A percentile compares a stretch with the other conserved stretches of the same genome.
phyloP scores from a whole-genome alignment of 2,888 invertebrate genomes.

The Acanthosepion pharaonis region DNA sequence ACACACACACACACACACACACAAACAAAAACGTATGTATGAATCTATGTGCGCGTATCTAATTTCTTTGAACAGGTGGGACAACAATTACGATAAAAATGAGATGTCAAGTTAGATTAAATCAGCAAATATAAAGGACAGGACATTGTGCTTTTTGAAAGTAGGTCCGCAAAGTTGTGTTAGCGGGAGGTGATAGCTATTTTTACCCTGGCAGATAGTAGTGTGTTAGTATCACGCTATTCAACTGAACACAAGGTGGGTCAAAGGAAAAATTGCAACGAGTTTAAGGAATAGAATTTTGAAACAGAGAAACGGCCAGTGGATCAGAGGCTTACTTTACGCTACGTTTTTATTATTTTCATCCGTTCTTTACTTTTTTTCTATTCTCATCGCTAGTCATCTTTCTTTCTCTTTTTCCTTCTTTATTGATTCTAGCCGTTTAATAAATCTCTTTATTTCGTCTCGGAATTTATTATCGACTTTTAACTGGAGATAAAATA shows the following conservation, averaged over 20 bases:
- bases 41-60: not conserved
- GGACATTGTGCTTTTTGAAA: not conserved
- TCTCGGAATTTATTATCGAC: too few species aligned
- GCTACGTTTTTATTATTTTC: too few species aligned
- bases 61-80: not conserved
- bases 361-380: too few species aligned
- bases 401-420: too few species aligned
- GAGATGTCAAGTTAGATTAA: not conserved
- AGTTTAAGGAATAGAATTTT: not conserved
- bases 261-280: not conserved
- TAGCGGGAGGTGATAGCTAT: not conserved
- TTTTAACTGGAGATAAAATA: too few species aligned
- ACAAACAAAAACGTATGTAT: too few species aligned
- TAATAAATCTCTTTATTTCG: too few species aligned
- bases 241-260: not conserved
- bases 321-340: not conserved
- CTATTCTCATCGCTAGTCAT: too few species aligned
- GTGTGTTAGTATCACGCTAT: not conserved
- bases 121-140: not conserved
- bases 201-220: not conserved
- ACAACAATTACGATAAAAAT: not conserved
- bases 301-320: not conserved
- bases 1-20: not conserved
- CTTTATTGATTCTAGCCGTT: too few species aligned
- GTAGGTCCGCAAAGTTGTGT: not conserved